Conservation (phyloP, 2,113 vertebrate species). For the Oryzias melastigma region DNA sequence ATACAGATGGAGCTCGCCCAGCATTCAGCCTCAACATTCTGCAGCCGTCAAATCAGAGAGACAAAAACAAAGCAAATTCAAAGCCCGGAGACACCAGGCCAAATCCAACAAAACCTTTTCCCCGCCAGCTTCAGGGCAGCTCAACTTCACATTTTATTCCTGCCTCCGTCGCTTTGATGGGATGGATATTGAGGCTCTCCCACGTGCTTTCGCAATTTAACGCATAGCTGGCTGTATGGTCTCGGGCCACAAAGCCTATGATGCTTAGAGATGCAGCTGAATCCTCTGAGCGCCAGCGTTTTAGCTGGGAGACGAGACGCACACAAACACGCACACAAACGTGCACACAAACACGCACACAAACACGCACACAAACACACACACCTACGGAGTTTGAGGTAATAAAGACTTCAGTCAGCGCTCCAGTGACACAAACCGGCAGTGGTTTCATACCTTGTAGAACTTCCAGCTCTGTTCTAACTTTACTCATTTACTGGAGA, state of each 20-base stretch:
- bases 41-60: constrained; percentile 47
- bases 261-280: constrained; percentile 15
- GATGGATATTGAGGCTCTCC: constrained; percentile 52
- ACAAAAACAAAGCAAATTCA: constrained; percentile 47
- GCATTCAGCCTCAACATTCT: constrained; percentile 35
- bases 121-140: constrained; percentile 49
- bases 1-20: constrained; percentile 11
- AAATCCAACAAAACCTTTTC: constrained; percentile 53
- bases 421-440: constrained; percentile 21
- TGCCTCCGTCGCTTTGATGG: constrained; percentile 57
- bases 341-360: neutral
- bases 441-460: constrained; percentile 11
- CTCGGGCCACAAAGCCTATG: constrained; percentile 33
- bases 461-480: neutral
- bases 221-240: constrained; percentile 46
- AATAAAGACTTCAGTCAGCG: no score
- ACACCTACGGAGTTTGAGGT: constrained; percentile 1
- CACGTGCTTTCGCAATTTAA: constrained; percentile 63
- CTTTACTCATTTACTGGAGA: neutral
- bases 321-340: neutral
- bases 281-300: constrained; percentile 16
- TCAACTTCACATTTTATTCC: constrained; percentile 35
- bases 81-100: constrained; percentile 31
- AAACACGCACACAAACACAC: neutral
- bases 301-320: constrained; percentile 1